Conservation (phyloP, 2,113 vertebrate genomes). For the Hydropotes inermis region DNA sequence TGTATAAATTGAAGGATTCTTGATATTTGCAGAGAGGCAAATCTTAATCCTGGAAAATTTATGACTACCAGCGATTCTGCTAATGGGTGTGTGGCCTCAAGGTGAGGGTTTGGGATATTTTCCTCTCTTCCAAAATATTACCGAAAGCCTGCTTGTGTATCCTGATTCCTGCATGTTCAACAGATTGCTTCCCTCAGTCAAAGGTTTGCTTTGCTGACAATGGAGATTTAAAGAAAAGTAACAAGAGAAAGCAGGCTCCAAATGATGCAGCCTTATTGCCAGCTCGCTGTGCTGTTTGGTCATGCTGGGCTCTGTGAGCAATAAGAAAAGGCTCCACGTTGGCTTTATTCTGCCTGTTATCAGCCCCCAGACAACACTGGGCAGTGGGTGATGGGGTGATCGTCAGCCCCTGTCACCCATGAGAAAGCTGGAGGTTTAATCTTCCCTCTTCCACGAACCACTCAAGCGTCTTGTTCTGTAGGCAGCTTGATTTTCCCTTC, state of each 20-base stretch:
- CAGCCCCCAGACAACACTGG: not conserved
- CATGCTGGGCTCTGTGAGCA: not conserved
- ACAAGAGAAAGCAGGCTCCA: not conserved
- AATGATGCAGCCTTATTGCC: fast-evolving
- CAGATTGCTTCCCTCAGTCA: not conserved
- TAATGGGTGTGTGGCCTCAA: not conserved
- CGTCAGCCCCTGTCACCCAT: too few relatives aligned
- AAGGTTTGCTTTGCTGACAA: not conserved
- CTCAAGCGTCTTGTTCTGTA: fast-evolving
- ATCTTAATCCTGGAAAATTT: not conserved
- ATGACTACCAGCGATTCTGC: not conserved
- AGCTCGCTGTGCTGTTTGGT: not conserved
- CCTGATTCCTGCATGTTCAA: not conserved
- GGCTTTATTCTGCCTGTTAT: not conserved
- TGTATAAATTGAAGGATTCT: not conserved
- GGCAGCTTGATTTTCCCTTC: not conserved
- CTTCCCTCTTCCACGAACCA: not conserved
- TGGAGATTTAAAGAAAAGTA: not conserved
- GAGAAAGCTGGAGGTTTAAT: not conserved
- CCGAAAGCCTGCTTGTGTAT: not conserved
- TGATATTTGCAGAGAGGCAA: not conserved
- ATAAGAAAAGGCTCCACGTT: fast-evolving
- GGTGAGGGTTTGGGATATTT: not conserved
- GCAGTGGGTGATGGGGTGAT: not conserved
- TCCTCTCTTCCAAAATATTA: not conserved